phyloP scores from a whole-genome alignment of 2,888 invertebrate species.

The Cantharis rufa region DNA sequence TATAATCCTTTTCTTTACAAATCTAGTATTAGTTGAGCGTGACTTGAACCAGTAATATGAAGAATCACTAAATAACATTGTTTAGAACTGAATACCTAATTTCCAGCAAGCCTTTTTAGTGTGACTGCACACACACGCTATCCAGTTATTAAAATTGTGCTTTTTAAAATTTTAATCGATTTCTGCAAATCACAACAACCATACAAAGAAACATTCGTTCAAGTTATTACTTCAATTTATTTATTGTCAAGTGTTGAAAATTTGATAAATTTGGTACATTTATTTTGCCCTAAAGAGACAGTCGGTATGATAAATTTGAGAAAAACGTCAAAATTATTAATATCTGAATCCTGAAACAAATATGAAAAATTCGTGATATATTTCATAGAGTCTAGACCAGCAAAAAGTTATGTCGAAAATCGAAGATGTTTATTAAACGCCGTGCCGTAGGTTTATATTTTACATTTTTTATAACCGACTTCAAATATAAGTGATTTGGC shows the following conservation, averaged over 20 bases:
- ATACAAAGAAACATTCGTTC: neutral
- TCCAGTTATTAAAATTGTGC: conserved; percentile 19
- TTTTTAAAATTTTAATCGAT: neutral
- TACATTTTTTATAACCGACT: neutral
- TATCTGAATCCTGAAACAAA: neutral
- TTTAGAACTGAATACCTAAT: conserved; percentile 23
- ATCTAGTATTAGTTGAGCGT: conserved; percentile 22
- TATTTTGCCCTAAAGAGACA: neutral
- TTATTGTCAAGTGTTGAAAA: neutral
- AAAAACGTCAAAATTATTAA: neutral
- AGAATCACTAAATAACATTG: conserved; percentile 24
- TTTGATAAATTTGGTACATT: neutral
- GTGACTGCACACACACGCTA: conserved; percentile 25
- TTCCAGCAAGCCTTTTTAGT: conserved; percentile 20
- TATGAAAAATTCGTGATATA: neutral
- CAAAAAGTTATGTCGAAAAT: neutral
- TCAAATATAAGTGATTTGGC: conserved; percentile 6
- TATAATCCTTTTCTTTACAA: conserved; percentile 21
- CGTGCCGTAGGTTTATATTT: neutral
- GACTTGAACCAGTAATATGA: conserved; percentile 21
- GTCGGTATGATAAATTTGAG: neutral
- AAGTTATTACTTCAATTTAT: neutral
- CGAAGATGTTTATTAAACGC: neutral
- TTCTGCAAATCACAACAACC: neutral
- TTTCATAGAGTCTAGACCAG: neutral